Evolutionary conservation across 2,113 vertebrate species (phyloP), one percentile per base, ranked within the genome.

Genomic region (Seriola rivoliana): DNA sequence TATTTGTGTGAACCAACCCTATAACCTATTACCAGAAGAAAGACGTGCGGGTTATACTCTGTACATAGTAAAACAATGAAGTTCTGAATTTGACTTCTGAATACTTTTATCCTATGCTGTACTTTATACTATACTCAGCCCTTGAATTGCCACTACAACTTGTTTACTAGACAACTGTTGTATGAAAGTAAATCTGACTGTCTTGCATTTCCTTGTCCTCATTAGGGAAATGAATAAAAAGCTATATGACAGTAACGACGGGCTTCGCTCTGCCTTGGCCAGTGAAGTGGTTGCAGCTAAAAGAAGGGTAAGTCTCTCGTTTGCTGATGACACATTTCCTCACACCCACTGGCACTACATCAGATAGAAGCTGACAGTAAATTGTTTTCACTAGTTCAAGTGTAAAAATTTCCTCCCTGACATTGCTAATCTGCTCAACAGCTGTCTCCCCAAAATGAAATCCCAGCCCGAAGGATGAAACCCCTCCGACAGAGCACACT

Each of bases 201-300:
- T 63, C 23, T 59, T 66, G 1, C 68, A 3, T 64, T 71, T 81
- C 65, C 42, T 87, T 69, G 2, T 16, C 48, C 0, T 25, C 29
- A n/a, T 19, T 46, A 96, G 95, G 82, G 92, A 92, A 23, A 91
- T 73, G 7, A 96, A 95, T 85, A 93, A 93, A 72, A 93, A 86
- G 52, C 91, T 96, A 82, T 95, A 94, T 17, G 93, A 96, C 92
- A 95, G 93, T 80, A 95, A 95, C 44, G 94, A 94, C 42, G 90
- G 92, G 16, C 86, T 95, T 42, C 59, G 91, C 16, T 94, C 92
- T 3, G 90, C 87, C 1, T 78, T 91, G 57, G 86, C 66, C 69
- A 85, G 58, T 4, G 81, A 93, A 63, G 55, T 13, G 0, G 71
- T 84, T 14, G 71, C 84, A 23, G 84, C 86, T 34, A 94, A 91